Percentiles rank a stretch among this genome's conserved stretches.
Conservation (phyloP, 53 echinoderm and acorn worm genomes). For the Echinometra lucunter region DNA sequence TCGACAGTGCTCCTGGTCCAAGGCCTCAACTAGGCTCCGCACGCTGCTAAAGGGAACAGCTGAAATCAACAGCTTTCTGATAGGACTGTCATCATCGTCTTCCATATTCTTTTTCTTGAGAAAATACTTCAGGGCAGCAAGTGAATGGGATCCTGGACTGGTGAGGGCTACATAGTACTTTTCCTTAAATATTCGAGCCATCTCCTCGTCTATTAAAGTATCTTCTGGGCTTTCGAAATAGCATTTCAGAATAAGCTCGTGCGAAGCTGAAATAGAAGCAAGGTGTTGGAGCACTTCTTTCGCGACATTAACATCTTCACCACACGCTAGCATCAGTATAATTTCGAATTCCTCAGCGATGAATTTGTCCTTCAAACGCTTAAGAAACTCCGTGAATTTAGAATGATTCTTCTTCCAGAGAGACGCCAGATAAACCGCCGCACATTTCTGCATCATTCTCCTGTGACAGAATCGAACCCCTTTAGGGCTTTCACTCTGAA, state of each 20-base stretch:
- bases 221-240: constrained; percentile 55
- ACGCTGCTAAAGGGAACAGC: background rate
- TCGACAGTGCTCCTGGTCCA: constrained; percentile 1
- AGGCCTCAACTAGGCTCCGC: background rate
- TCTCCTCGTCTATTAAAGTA: constrained; percentile 40
- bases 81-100: background rate
- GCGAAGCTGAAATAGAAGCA: constrained; percentile 41
- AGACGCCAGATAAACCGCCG: constrained; percentile 50
- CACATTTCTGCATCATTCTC: constrained; percentile 46
- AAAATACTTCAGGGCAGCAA: constrained; percentile 49
- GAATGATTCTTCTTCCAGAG: constrained; percentile 50
- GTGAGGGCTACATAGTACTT: constrained; percentile 46
- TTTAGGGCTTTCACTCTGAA: background rate
- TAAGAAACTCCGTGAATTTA: constrained; percentile 46
- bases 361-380: constrained; percentile 48
- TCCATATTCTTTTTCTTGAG: background rate
- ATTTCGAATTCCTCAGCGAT: background rate
- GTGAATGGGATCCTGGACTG: background rate
- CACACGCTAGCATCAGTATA: constrained; percentile 42
- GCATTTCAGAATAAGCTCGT: constrained; percentile 55
- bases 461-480: background rate
- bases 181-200: constrained; percentile 42
- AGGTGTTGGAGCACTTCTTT: constrained; percentile 38
- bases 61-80: constrained; percentile 20
- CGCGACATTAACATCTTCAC: constrained; percentile 60